Evolutionary conservation across 2,888 invertebrate genomes (phyloP).

Genomic region (Eudemis profundana): DNA sequence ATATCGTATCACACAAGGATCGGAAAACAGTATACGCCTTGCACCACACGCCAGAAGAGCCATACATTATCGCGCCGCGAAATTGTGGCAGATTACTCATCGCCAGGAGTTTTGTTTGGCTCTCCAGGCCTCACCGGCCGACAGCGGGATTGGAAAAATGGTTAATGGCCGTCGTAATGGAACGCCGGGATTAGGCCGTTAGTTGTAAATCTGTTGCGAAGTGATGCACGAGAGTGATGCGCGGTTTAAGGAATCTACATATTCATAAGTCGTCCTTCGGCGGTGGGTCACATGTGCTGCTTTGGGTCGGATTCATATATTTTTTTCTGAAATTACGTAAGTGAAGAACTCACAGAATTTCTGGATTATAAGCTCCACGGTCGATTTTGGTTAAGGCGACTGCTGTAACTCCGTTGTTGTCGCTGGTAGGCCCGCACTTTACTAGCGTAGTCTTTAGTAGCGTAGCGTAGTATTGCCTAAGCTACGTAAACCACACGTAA

Average conservation of each 20-base stretch:
- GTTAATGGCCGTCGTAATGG: conserved; percentile 31
- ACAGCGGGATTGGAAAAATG: conserved; percentile 33
- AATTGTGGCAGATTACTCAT: conserved; percentile 34
- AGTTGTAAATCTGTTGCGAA: conserved; percentile 22
- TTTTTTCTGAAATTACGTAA: too few species aligned
- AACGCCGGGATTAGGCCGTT: conserved; percentile 17
- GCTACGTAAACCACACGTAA: too few species aligned
- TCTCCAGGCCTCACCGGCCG: conserved; percentile 19
- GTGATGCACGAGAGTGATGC: neutral
- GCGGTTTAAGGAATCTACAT: conserved; percentile 3
- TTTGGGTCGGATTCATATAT: neutral
- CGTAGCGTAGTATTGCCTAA: too few species aligned
- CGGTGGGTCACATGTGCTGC: neutral
- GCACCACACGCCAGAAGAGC: conserved; percentile 14
- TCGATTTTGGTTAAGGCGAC: too few species aligned
- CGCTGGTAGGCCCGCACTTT: too few species aligned
- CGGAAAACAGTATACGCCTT: neutral
- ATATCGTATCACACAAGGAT: neutral
- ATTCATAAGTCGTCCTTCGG: conserved; percentile 16
- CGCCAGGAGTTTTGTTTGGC: conserved; percentile 23
- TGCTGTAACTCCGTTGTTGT: too few species aligned
- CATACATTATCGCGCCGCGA: conserved; percentile 28
- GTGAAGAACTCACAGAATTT: too few species aligned
- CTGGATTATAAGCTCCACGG: too few species aligned
- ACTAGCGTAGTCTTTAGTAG: too few species aligned